Percentiles rank a stretch among this genome's conserved stretches.
Conservation (phyloP, 2,113 vertebrate species). For the Centropus unirufus region DNA sequence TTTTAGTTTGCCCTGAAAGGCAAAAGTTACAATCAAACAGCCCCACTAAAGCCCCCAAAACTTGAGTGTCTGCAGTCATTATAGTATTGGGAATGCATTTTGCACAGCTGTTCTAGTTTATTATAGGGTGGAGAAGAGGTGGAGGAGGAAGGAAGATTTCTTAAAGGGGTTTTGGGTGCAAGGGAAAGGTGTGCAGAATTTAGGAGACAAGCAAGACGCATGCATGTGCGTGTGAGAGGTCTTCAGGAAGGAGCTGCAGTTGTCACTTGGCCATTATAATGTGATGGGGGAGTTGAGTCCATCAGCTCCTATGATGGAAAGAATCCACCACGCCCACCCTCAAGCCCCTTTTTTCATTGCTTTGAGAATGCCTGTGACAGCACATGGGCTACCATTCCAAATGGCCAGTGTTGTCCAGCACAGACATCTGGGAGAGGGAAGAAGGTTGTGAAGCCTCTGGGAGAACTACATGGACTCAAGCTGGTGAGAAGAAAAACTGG, state of each 20-base stretch:
- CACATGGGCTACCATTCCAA: not conserved
- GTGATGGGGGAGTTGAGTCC: not conserved
- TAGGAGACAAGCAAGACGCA: not conserved
- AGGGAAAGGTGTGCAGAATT: not conserved
- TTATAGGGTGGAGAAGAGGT: not conserved
- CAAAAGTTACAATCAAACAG: not conserved
- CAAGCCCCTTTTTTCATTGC: not conserved
- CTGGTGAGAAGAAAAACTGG: not conserved
- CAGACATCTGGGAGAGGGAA: not conserved
- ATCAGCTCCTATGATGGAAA: not conserved
- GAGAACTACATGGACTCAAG: not conserved
- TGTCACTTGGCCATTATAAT: accelerated
- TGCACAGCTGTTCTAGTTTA: not conserved
- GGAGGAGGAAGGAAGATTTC: not conserved
- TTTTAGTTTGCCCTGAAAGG: not conserved
- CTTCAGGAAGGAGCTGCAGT: not conserved
- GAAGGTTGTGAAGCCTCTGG: not conserved
- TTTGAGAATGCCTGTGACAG: not conserved
- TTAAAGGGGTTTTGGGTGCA: not conserved
- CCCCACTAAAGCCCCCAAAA: not conserved
- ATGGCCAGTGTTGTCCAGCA: not conserved
- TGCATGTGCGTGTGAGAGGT: not conserved
- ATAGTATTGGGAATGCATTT: not conserved
- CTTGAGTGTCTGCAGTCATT: not conserved
- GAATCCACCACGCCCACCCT: not conserved